Base-by-base conservation (phyloP, 2,113 vertebrate species). In the Gnathochromis pfefferi region DNA sequence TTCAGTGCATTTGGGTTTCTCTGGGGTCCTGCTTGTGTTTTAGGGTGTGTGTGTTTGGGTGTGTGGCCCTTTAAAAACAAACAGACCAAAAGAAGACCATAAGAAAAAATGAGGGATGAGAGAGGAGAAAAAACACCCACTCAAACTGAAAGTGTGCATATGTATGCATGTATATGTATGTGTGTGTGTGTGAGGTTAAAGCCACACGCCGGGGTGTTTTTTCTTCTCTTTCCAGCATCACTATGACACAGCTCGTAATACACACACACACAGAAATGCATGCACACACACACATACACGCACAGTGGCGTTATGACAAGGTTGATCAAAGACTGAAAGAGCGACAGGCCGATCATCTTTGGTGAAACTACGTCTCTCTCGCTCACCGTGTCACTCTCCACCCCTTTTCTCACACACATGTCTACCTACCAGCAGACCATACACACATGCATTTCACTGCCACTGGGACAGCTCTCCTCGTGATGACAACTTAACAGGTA, bases 161-260 rank as follows among this genome's bases (percentile, higher is more conserved):
- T 57, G 38, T 68, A 19, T 85, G 40, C 75, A 23, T 78, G 31
- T 82, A 60, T 87, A 35, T 49, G 33, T 78, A 51, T 83, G 16
- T 85, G n/a, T 53, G 55, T 81, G 81, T 57, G 84, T 85, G 53
- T 81, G 75, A 90, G 82, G 68, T 92, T 31, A 68, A 83, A 86
- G 90, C 86, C 58, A 80, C 91, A 92, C 83, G 51, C 81, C 55
- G 28, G 80, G 87, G 91, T 90, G 90, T 90, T 94, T 90, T 78
- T 93, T 88, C 80, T 88, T 51, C 88, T 93, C 87, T 95, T 95
- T 95, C 94, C 94, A 96, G 91, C 93, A 94, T 94, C 93, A 92
- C 83, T 91, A 94, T 96, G 95, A 95, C 93, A 92, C 94, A 93
- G 88, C 88, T 86, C 70, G 83, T 87, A 63, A 83, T 83, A 82